Percentiles rank a stretch among this genome's conserved stretches.
These are phyloP conservation scores for Sebastolobus alascanus DNA, from an alignment of 2,797 vertebrate genomes.

Conservation along the genomic window DNA sequence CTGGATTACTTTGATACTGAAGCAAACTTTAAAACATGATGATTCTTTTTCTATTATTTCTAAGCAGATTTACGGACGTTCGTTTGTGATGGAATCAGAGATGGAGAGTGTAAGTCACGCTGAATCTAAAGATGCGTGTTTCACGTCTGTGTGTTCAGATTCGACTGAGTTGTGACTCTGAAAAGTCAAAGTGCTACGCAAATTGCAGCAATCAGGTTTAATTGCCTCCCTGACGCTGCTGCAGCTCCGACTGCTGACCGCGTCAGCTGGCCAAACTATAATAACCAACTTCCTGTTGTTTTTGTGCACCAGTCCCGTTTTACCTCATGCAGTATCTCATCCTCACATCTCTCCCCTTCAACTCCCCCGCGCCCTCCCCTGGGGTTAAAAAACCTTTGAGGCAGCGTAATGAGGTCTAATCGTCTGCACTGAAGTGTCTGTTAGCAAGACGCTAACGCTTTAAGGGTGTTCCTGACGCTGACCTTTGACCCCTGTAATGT, in stretches of 20 bases:
- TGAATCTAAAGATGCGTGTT: too few species aligned
- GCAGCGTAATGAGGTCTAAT: background rate
- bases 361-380: background rate
- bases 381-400: background rate
- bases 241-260: background rate
- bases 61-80: background rate
- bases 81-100: background rate
- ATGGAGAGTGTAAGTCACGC: too few species aligned
- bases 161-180: background rate
- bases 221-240: background rate
- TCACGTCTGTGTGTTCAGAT: too few species aligned
- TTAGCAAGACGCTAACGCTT: background rate
- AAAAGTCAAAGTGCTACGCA: background rate
- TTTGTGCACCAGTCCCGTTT: too few species aligned
- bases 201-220: background rate
- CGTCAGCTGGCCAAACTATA: background rate
- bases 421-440: background rate
- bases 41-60: background rate
- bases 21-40: background rate
- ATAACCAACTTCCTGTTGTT: background rate
- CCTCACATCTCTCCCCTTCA: background rate
- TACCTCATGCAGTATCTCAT: background rate
- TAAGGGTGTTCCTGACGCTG: background rate
- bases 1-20: background rate
- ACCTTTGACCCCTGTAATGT: constrained; percentile 20